Evolutionary conservation across 2,888 invertebrate genomes (phyloP).

Genomic region (Hemicrepidius hirtus): DNA sequence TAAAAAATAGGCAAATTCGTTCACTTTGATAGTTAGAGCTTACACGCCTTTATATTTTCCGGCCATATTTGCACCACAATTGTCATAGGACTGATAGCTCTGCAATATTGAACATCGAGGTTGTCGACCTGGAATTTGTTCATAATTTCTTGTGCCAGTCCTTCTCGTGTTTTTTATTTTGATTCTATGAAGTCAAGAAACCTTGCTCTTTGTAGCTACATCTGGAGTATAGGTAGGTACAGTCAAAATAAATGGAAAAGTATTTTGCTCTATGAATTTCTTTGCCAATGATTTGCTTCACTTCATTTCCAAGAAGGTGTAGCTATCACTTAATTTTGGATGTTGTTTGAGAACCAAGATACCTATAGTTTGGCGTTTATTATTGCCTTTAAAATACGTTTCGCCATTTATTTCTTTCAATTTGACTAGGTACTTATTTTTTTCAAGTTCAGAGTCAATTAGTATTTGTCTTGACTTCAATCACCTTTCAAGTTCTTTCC

Average conservation of each 20-base stretch:
- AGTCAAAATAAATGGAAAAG: slow-evolving; percentile 23
- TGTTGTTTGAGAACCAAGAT: slow-evolving; percentile 30
- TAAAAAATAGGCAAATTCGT: not conserved
- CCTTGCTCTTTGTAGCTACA: slow-evolving; percentile 30
- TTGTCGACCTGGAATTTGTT: too few species aligned
- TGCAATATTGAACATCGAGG: too few species aligned
- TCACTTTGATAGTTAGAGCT: not conserved
- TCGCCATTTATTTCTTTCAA: too few species aligned
- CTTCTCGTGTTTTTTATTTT: too few species aligned
- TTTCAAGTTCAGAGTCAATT: too few species aligned
- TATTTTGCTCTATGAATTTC: too few species aligned
- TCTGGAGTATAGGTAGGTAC: slow-evolving; percentile 41
- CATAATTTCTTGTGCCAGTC: too few species aligned
- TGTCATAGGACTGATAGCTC: not conserved
- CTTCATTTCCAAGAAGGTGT: not conserved
- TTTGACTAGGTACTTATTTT: too few species aligned
- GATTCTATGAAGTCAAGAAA: slow-evolving; percentile 29
- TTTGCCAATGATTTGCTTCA: too few species aligned
- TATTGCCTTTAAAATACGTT: too few species aligned
- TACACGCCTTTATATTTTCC: not conserved
- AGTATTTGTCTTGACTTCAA: too few species aligned
- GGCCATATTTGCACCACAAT: not conserved
- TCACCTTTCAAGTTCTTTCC: too few species aligned
- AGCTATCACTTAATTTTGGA: slow-evolving; percentile 24
- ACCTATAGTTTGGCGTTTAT: slow-evolving; percentile 4